Conservation (phyloP, 2,113 vertebrate species). For the Entosphenus tridentatus region DNA sequence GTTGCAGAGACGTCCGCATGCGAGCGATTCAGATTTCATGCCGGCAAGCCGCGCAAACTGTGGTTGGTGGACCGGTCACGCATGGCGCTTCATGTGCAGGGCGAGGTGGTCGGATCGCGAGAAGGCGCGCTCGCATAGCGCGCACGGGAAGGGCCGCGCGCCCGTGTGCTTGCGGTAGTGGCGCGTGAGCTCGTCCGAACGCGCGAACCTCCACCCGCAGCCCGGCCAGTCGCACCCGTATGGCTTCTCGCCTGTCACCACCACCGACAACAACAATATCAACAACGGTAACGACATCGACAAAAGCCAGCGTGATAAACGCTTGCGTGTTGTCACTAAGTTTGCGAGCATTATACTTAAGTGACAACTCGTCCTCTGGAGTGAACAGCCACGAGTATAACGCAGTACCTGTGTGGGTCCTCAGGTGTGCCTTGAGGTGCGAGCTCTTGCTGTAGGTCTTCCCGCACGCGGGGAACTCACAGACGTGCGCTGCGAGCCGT, state of each 20-base stretch:
- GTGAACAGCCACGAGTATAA: too few relatives aligned
- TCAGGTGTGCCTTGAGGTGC: conserved; percentile 87
- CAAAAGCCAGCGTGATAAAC: too few relatives aligned
- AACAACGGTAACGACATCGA: too few relatives aligned
- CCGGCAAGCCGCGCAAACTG: too few relatives aligned
- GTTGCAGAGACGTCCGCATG: too few relatives aligned
- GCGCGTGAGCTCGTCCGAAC: conserved; percentile 88
- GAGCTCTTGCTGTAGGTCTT: conserved; percentile 99
- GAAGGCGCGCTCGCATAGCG: conserved; percentile 84
- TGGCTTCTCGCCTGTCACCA: conserved; percentile 62
- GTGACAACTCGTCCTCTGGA: too few relatives aligned
- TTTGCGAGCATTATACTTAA: too few relatives aligned
- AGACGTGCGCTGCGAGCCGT: conserved; percentile 22
- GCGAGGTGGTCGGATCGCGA: conserved; percentile 94
- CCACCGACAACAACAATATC: too few relatives aligned
- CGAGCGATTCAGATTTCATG: too few relatives aligned
- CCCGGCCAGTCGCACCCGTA: conserved; percentile 99
- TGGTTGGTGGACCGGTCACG: conserved; percentile 22
- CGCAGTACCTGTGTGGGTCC: conserved; percentile 67
- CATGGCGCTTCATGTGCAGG: conserved; percentile 94
- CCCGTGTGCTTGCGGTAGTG: conserved; percentile 97
- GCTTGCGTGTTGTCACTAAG: too few relatives aligned
- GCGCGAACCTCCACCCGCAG: conserved; percentile 94
- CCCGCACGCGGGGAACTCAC: conserved; percentile 62
- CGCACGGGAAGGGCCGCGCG: conserved; percentile 88